Evolutionary conservation across 2,797 vertebrate genomes (phyloP).

Genomic region (Tolypeutes matacus): DNA sequence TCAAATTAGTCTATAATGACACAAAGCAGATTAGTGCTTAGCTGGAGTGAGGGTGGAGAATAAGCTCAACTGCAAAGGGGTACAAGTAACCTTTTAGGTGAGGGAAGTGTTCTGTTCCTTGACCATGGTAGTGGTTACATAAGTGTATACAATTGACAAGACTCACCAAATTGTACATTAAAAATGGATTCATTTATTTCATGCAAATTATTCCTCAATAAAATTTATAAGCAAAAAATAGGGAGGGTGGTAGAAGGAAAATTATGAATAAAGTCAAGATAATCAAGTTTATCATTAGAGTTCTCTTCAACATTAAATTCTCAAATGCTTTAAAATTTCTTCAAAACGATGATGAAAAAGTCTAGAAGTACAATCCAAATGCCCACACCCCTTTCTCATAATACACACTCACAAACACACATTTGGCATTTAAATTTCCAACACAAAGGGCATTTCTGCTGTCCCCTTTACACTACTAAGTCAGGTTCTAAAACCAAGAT

Average conservation of each 20-base stretch:
- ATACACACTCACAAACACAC: not conserved
- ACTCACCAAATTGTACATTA: not conserved
- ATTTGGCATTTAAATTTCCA: constrained; percentile 17
- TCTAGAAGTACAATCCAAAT: not conserved
- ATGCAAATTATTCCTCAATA: not conserved
- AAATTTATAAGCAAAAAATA: not conserved
- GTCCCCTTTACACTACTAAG: not conserved
- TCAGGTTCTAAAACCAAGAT: not conserved
- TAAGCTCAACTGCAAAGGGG: not conserved
- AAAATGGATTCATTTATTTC: not conserved
- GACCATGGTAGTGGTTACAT: not conserved
- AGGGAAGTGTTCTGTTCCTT: not conserved
- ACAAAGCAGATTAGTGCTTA: not conserved
- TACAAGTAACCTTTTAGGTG: not conserved
- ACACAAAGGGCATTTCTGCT: not conserved
- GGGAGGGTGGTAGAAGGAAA: not conserved
- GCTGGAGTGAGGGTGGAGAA: not conserved
- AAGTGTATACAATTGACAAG: not conserved
- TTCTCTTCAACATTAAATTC: not conserved
- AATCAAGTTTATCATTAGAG: not conserved
- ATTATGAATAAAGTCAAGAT: not conserved
- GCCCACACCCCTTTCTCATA: not conserved
- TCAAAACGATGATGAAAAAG: not conserved
- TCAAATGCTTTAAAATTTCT: not conserved
- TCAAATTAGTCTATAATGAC: not conserved